Conservation (phyloP, 1,140 invertebrate genomes). For the Sinella curviseta region DNA sequence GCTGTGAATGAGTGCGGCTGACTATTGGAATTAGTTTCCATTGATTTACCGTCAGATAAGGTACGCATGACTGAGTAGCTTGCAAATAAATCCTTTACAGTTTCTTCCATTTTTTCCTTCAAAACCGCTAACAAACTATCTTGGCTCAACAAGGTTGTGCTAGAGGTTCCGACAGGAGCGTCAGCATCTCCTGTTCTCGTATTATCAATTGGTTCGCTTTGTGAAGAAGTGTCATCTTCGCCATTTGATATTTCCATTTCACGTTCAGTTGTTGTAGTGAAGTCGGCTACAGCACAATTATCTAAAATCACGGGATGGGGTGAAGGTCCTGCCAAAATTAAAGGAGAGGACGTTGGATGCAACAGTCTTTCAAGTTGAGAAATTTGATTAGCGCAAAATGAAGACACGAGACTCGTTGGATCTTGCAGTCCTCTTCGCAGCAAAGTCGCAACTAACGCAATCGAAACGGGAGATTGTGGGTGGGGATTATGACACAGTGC, state of each 20-base stretch:
- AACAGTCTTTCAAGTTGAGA: conserved; percentile 33
- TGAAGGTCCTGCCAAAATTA: background rate
- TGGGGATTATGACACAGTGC: conserved; percentile 29
- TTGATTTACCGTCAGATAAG: too few species aligned
- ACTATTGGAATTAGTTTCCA: too few species aligned
- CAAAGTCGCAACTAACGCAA: conserved; percentile 27
- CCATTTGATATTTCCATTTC: background rate
- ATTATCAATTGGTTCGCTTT: background rate
- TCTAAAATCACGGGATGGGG: background rate
- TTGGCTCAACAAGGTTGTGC: too few species aligned
- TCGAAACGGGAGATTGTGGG: conserved; percentile 1
- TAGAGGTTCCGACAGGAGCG: background rate
- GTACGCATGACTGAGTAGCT: too few species aligned
- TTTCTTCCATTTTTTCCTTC: too few species aligned
- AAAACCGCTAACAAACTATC: too few species aligned
- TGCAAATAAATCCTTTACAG: too few species aligned
- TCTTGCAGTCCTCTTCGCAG: conserved; percentile 24
- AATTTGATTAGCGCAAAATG: background rate
- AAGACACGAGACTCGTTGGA: background rate
- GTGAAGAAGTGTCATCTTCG: background rate
- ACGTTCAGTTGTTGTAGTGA: background rate
- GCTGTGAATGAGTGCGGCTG: too few species aligned
- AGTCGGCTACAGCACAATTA: background rate
- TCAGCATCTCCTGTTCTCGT: background rate
- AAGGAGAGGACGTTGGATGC: conserved; percentile 32